Conservation (phyloP, 1,140 invertebrate species). For the Dendrolimus kikuchii region DNA sequence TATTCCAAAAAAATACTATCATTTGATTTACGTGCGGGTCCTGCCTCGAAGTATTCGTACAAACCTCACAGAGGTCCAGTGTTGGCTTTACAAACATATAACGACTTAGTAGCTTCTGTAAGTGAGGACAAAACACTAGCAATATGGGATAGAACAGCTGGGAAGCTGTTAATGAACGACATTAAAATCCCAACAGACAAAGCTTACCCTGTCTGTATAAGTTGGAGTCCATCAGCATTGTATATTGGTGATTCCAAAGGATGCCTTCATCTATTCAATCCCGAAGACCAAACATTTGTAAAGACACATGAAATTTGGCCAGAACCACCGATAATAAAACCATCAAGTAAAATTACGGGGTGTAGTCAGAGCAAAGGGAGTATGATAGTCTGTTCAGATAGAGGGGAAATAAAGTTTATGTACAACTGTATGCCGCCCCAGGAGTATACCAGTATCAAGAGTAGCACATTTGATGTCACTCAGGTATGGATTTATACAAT, state of each 20-base stretch:
- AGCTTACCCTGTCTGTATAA: constrained; percentile 52
- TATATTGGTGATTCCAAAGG: constrained; percentile 61
- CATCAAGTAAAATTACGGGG: constrained; percentile 47
- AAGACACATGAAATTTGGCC: constrained; percentile 46
- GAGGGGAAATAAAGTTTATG: constrained; percentile 59
- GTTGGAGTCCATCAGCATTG: constrained; percentile 45
- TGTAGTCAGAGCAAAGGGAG: constrained; percentile 47
- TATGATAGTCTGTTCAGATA: constrained; percentile 46
- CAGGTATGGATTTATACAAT: constrained; percentile 28
- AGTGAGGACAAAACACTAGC: constrained; percentile 61
- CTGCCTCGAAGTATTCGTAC: constrained; percentile 34
- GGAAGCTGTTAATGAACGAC: constrained; percentile 43
- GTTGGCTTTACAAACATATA: constrained; percentile 34
- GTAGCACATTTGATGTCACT: constrained; percentile 51
- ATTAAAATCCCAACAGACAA: constrained; percentile 48
- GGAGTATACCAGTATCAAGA: constrained; percentile 40
- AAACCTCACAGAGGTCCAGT: constrained; percentile 54
- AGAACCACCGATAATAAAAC: constrained; percentile 34
- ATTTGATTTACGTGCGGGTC: constrained; percentile 46
- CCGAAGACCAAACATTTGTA: constrained; percentile 35
- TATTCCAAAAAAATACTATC: constrained; percentile 55
- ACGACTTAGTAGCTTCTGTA: constrained; percentile 51
- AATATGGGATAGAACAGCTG: constrained; percentile 51
- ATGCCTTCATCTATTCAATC: constrained; percentile 47
- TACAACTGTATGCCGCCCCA: constrained; percentile 52